Percentiles rank a stretch among this genome's conserved stretches.
Evolutionary conservation across 2,113 vertebrate genomes (phyloP).

Genomic region (Laterallus jamaicensis): DNA sequence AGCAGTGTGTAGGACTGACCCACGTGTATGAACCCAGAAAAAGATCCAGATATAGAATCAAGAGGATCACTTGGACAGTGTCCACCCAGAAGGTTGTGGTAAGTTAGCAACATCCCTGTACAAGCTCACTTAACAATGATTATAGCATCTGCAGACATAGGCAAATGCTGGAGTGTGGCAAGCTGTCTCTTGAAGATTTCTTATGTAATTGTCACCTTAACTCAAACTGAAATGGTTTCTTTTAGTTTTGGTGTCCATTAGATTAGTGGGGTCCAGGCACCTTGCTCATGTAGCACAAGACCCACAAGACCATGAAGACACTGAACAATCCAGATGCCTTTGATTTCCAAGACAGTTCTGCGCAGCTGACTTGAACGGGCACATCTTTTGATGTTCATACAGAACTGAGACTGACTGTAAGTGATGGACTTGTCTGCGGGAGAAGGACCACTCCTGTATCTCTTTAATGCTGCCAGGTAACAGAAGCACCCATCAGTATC

Average conservation of each 20-base stretch:
- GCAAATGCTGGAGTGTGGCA: not conserved
- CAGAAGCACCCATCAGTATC: not conserved
- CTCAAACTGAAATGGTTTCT: not conserved
- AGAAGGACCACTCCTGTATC: not conserved
- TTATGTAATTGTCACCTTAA: not conserved
- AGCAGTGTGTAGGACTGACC: not conserved
- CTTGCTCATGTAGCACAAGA: not conserved
- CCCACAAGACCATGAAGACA: not conserved
- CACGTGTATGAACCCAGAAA: fast-evolving
- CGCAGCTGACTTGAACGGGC: not conserved
- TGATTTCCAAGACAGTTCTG: not conserved
- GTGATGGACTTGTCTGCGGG: not conserved
- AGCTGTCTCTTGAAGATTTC: not conserved
- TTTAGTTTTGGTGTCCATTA: not conserved
- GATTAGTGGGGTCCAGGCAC: not conserved
- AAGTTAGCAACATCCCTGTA: not conserved
- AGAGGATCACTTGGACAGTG: not conserved
- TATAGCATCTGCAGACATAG: not conserved
- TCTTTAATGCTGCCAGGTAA: not conserved
- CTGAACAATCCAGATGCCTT: not conserved
- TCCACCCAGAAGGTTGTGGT: not conserved
- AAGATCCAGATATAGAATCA: not conserved
- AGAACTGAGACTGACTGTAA: not conserved
- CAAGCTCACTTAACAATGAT: not conserved
- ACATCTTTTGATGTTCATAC: not conserved